Conservation (phyloP, 2,888 invertebrate species). For the Drosophila meridiana region DNA sequence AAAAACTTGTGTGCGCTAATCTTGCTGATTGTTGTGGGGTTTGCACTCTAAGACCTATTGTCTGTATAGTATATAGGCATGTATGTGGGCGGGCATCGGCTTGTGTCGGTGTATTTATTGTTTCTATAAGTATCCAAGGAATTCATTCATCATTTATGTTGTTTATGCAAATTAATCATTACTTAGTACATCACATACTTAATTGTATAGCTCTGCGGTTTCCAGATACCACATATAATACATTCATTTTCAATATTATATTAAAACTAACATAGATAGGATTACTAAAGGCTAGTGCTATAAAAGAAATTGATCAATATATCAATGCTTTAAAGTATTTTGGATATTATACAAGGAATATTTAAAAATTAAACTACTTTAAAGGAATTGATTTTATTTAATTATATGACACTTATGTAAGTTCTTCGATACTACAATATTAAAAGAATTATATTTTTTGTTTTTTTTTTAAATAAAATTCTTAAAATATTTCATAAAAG, state of each 20-base stretch:
- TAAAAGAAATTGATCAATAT: not conserved
- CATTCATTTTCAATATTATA: not conserved
- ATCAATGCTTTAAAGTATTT: not conserved
- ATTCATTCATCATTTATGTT: constrained; percentile 48
- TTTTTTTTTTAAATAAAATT: not conserved
- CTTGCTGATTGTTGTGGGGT: constrained; percentile 26
- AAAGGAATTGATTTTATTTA: not conserved
- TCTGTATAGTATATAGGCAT: constrained; percentile 21
- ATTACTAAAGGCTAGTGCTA: not conserved
- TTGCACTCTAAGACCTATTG: constrained; percentile 42
- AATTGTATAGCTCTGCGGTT: not conserved
- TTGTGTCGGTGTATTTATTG: constrained; percentile 41
- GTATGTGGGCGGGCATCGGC: constrained; percentile 24
- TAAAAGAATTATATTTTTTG: too few relatives aligned
- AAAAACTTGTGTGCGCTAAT: constrained; percentile 32
- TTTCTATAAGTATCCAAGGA: constrained; percentile 60
- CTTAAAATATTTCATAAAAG: not conserved
- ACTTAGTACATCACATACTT: not conserved
- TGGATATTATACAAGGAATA: not conserved
- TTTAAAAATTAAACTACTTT: not conserved
- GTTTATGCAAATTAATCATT: constrained; percentile 13
- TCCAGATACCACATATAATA: not conserved
- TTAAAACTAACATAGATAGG: not conserved
- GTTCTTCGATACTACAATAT: not conserved
- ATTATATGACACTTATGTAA: not conserved